Evolutionary conservation across 2,113 vertebrate species (phyloP).

Genomic region (Notiomystis cincta): DNA sequence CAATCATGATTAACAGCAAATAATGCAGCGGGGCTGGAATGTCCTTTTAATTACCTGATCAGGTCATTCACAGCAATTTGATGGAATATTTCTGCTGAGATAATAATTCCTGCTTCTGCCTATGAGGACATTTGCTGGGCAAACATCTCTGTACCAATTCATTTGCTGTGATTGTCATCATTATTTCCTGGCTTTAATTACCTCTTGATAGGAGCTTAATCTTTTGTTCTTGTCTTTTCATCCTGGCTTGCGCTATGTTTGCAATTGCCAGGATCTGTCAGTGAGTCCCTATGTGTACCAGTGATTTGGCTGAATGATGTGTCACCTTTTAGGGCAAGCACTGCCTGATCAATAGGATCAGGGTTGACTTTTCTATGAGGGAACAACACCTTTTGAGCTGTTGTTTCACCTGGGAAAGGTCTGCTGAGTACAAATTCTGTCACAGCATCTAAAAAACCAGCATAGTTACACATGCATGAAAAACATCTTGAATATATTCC

Average conservation of each 20-base stretch:
- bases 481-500: not conserved
- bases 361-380: not conserved
- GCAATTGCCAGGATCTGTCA: not conserved
- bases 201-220: constrained; percentile 29
- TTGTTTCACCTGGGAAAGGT: not conserved
- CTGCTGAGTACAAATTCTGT: not conserved
- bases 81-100: constrained; percentile 25
- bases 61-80: not conserved
- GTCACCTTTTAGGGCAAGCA: not conserved
- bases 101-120: not conserved
- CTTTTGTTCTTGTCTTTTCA: not conserved
- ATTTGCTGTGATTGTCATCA: not conserved
- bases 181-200: constrained; percentile 44
- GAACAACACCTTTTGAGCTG: not conserved
- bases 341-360: not conserved
- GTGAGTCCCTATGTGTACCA: not conserved
- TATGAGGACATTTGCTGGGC: constrained; percentile 28
- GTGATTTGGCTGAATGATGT: not conserved
- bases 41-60: constrained; percentile 35
- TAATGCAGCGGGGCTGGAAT: not conserved
- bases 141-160: constrained; percentile 43
- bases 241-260: not conserved
- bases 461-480: not conserved
- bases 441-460: not conserved
- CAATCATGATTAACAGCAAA: constrained; percentile 29